Percentiles rank a stretch among this genome's conserved stretches.
Evolutionary conservation across 1,140 invertebrate genomes (phyloP).

Genomic region (Drosophila melanica): DNA sequence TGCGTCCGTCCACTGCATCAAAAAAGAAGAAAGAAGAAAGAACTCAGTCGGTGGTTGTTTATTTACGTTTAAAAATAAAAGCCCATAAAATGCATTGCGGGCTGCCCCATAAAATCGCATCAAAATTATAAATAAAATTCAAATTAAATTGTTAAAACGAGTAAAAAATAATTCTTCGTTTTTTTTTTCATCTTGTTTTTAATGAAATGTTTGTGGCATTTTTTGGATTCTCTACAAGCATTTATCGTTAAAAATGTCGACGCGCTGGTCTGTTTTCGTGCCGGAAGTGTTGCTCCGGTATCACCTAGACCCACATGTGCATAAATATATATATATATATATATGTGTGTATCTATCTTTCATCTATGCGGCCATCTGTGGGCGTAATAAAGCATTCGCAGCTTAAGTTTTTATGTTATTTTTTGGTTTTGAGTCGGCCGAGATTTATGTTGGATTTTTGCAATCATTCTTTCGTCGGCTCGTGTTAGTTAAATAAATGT

Average conservation of each 20-base stretch:
- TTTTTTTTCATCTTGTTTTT: constrained; percentile 2
- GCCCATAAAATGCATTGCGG: constrained; percentile 48
- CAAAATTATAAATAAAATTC: constrained; percentile 76
- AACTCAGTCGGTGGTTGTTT: constrained; percentile 72
- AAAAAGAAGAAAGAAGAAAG: constrained; percentile 53
- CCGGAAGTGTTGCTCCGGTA: constrained; percentile 70
- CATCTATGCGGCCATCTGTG: constrained; percentile 64
- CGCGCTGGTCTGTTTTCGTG: constrained; percentile 21
- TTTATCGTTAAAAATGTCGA: constrained; percentile 27
- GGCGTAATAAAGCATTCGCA: constrained; percentile 77
- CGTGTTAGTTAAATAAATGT: constrained; percentile 71
- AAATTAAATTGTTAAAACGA: constrained; percentile 63
- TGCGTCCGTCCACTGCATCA: constrained; percentile 69
- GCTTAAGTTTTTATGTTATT: constrained; percentile 62
- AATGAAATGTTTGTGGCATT: constrained; percentile 57
- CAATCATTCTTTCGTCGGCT: constrained; percentile 70
- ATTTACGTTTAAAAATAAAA: constrained; percentile 80
- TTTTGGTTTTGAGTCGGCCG: constrained; percentile 45
- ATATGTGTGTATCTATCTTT: constrained; percentile 49
- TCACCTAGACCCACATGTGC: constrained; percentile 47
- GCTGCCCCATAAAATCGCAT: constrained; percentile 51
- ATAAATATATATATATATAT: constrained; percentile 1
- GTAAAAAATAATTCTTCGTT: constrained; percentile 8
- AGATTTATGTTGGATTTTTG: constrained; percentile 80
- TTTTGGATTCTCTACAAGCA: constrained; percentile 42